Evolutionary conservation across 2,113 vertebrate genomes (phyloP).

Genomic region (Microcebus griseorufus): DNA sequence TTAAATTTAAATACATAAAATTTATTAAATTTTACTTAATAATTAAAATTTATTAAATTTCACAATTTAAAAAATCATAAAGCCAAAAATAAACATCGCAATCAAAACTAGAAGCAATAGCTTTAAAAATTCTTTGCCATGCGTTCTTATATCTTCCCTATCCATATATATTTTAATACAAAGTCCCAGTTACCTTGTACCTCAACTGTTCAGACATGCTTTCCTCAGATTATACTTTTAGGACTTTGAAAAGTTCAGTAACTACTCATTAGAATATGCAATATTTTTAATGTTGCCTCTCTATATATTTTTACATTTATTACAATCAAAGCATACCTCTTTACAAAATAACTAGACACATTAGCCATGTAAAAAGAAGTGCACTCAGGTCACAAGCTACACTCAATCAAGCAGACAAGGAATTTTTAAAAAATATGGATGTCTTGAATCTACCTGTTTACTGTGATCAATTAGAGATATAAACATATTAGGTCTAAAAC

Average conservation of each 20-base stretch:
- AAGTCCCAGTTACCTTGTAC: conserved; percentile 8
- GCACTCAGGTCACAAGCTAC: not conserved
- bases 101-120: not conserved
- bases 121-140: conserved; percentile 20
- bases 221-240: not conserved
- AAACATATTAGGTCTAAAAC: conserved; percentile 30
- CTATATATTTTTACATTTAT: not conserved
- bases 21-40: too few species aligned
- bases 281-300: not conserved
- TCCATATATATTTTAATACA: not conserved
- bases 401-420: not conserved
- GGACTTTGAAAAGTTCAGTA: not conserved
- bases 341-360: not conserved
- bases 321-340: conserved; percentile 18
- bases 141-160: not conserved
- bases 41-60: too few species aligned
- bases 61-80: conserved; percentile 20
- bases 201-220: not conserved
- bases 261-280: conserved; percentile 7
- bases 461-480: not conserved
- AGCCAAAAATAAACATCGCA: not conserved
- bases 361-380: not conserved
- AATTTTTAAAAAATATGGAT: not conserved
- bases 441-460: not conserved
- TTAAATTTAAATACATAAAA: too few species aligned